Evolutionary conservation across 2,113 vertebrate genomes (phyloP).

Genomic region (Bagarius yarrelli): DNA sequence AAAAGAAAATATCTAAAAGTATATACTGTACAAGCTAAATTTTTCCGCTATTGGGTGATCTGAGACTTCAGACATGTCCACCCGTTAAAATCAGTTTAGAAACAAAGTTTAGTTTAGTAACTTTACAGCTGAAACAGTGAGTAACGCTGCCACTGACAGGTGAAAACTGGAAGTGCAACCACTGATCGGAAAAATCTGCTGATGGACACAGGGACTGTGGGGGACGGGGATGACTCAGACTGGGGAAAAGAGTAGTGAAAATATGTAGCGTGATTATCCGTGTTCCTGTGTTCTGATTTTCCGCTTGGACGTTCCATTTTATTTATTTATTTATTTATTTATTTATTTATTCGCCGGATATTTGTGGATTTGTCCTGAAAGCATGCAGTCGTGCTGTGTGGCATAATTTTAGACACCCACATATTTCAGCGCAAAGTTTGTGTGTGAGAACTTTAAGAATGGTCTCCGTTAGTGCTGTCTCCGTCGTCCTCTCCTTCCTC

Average conservation of each 20-base stretch:
- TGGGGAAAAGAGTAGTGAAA: neutral
- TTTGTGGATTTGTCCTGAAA: neutral
- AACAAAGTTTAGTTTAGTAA: slow-evolving; percentile 15
- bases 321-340: neutral
- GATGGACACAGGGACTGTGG: neutral
- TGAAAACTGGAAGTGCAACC: slow-evolving; percentile 12
- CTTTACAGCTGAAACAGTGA: slow-evolving; percentile 21
- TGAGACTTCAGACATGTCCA: neutral
- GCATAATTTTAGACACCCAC: neutral
- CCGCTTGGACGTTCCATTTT: no score
- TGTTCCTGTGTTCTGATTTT: neutral
- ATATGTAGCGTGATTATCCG: no score
- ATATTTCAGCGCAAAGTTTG: slow-evolving; percentile 20
- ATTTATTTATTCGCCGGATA: neutral
- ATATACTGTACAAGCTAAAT: slow-evolving; percentile 43
- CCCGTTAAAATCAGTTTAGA: neutral
- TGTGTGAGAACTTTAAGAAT: slow-evolving; percentile 31
- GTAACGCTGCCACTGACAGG: slow-evolving; percentile 16
- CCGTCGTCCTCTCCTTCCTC: slow-evolving; percentile 51
- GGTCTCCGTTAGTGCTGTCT: slow-evolving; percentile 48
- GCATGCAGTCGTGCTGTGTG: slow-evolving; percentile 27
- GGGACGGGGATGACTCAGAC: neutral
- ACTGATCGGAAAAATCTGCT: neutral
- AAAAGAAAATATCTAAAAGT: slow-evolving; percentile 26
- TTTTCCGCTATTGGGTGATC: neutral